phyloP scores from a whole-genome alignment of 2,888 invertebrate genomes.

The Phytoseiulus persimilis region DNA sequence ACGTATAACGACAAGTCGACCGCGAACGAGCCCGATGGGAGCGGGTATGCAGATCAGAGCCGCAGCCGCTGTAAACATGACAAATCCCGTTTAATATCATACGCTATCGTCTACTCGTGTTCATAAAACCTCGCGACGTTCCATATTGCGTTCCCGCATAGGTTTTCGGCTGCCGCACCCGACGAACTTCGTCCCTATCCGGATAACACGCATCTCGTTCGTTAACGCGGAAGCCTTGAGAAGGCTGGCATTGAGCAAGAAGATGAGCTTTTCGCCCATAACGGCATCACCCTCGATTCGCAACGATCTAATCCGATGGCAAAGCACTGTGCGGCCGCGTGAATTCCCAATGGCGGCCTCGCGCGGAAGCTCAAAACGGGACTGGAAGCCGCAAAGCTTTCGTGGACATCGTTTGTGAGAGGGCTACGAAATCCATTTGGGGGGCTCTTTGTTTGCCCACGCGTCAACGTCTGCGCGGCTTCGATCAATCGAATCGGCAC shows the following conservation, averaged over 20 bases:
- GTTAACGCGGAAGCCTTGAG: too few species aligned
- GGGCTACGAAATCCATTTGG: not conserved
- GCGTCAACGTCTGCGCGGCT: not conserved
- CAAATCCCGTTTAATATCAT: not conserved
- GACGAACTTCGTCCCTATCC: not conserved
- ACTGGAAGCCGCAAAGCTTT: not conserved
- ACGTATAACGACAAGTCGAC: too few species aligned
- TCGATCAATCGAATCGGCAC: not conserved
- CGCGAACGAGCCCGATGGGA: not conserved
- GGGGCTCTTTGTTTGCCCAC: not conserved
- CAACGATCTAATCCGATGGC: too few species aligned
- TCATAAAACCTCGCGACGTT: not conserved
- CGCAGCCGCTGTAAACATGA: not conserved
- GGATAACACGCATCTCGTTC: too few species aligned
- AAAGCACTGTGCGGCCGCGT: too few species aligned
- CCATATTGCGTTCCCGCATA: not conserved
- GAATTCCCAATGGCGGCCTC: too few species aligned
- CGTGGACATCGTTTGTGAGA: not conserved
- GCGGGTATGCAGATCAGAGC: not conserved
- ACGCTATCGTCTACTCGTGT: not conserved
- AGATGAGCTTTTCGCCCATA: too few species aligned
- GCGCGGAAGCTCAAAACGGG: too few species aligned
- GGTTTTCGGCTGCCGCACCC: not conserved
- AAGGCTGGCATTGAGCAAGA: too few species aligned
- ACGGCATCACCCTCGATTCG: too few species aligned